phyloP scores from a whole-genome alignment of 1,140 invertebrate species.

The Macrobrachium nipponense region DNA sequence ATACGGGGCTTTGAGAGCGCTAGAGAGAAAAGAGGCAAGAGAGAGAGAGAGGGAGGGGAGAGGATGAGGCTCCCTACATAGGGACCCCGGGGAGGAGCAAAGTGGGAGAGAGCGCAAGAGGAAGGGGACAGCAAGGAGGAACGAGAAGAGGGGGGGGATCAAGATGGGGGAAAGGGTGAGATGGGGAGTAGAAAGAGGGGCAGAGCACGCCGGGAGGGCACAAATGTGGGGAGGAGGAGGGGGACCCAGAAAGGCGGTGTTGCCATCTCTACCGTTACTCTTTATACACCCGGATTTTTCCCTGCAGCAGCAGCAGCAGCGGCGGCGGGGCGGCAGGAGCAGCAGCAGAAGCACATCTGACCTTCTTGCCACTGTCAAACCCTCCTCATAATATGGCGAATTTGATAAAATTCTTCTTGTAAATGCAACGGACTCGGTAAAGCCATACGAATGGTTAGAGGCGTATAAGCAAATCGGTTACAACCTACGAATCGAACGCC shows the following conservation, averaged over 20 bases:
- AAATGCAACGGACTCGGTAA: no score
- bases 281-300: conserved; percentile 24
- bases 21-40: conserved; percentile 17
- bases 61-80: background rate
- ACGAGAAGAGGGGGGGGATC: background rate
- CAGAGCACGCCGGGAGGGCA: background rate
- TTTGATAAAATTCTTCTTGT: no score
- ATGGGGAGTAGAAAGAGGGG: background rate
- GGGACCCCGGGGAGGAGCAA: background rate
- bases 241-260: conserved; percentile 25
- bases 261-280: conserved; percentile 49
- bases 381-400: no score
- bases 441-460: no score
- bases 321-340: no score
- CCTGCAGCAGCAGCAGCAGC: no score
- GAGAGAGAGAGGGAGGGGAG: background rate
- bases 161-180: background rate
- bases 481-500: background rate
- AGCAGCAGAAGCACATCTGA: background rate
- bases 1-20: conserved; percentile 36
- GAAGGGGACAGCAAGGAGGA: conserved; percentile 1
- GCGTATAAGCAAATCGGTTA: no score
- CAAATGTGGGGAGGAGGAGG: background rate
- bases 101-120: background rate
- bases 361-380: background rate